phyloP scores from a whole-genome alignment of 2,888 invertebrate genomes.

The Catocala nupta region DNA sequence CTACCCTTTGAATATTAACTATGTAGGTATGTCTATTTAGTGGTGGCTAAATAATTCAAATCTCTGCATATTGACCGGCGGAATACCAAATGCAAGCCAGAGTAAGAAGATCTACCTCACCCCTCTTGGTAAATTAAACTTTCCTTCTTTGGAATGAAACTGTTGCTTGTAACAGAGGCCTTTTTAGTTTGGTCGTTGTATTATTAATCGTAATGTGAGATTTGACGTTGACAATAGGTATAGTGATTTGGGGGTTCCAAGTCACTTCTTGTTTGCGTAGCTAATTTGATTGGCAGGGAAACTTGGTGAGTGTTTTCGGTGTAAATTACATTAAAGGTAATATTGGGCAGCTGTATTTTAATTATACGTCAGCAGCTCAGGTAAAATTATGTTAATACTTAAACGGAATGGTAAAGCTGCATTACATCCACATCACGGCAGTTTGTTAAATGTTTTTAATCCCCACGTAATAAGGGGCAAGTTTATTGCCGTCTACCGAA shows the following conservation, averaged over 20 bases:
- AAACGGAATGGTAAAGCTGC: no score
- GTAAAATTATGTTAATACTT: no score
- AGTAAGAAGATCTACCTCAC: slow-evolving; percentile 41
- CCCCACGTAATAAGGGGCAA: no score
- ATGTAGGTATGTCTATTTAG: slow-evolving; percentile 76
- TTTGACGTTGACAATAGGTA: slow-evolving; percentile 49
- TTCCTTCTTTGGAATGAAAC: slow-evolving; percentile 12
- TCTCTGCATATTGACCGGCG: slow-evolving; percentile 73
- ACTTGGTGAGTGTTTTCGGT: slow-evolving; percentile 11
- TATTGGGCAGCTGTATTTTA: background rate
- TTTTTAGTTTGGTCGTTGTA: slow-evolving; percentile 45
- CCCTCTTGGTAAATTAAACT: slow-evolving; percentile 16
- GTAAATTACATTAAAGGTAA: slow-evolving; percentile 8
- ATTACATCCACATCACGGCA: no score
- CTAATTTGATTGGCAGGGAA: slow-evolving; percentile 18
- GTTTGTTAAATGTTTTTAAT: no score
- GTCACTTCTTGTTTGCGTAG: slow-evolving; percentile 25
- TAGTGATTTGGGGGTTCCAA: slow-evolving; percentile 33
- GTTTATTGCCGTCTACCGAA: no score
- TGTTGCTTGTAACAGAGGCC: slow-evolving; percentile 26
- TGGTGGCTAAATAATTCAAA: slow-evolving; percentile 78
- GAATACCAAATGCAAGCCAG: slow-evolving; percentile 69
- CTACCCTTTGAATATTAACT: slow-evolving; percentile 79
- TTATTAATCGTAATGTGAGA: slow-evolving; percentile 49
- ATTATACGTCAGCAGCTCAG: no score